Evolutionary conservation across 2,888 invertebrate species (phyloP).

Genomic region (Synanthedon formicaeformis): DNA sequence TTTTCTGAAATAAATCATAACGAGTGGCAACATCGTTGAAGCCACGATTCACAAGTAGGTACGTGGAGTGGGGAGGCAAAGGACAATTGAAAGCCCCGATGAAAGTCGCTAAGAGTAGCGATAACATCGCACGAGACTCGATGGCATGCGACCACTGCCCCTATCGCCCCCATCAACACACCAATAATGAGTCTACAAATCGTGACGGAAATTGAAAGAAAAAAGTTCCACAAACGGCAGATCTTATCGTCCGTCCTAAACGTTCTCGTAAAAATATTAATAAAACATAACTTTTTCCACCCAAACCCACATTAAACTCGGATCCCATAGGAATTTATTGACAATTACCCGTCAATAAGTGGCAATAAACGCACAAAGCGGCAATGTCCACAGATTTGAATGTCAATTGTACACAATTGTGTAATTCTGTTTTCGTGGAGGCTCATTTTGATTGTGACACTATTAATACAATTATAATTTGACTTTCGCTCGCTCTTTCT

Average conservation of each 20-base stretch:
- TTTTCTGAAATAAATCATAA: conserved; percentile 51
- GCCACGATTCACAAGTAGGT: conserved; percentile 45
- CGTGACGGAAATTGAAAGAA: conserved; percentile 71
- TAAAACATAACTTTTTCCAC: conserved; percentile 70
- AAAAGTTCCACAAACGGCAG: conserved; percentile 64
- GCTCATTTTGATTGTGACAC: conserved; percentile 61
- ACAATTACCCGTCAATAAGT: conserved; percentile 69
- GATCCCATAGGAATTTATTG: conserved; percentile 70
- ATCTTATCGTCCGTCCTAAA: conserved; percentile 65
- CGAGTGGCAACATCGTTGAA: conserved; percentile 44
- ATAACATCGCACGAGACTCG: conserved; percentile 48
- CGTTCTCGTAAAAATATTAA: conserved; percentile 71
- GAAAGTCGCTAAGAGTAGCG: conserved; percentile 63
- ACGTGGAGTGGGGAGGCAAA: conserved; percentile 29
- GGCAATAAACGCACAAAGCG: conserved; percentile 68
- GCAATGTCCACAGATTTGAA: conserved; percentile 68
- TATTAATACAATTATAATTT: conserved; percentile 60
- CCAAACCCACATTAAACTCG: conserved; percentile 69
- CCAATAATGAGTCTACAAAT: conserved; percentile 68
- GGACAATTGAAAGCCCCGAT: conserved; percentile 57
- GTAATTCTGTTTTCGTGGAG: conserved; percentile 65
- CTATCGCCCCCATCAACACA: conserved; percentile 65
- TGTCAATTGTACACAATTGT: conserved; percentile 70
- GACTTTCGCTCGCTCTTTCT: conserved; percentile 56
- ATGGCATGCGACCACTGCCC: conserved; percentile 63